phyloP scores from a whole-genome alignment of 1,140 invertebrate genomes.

The Sycophaga agraensis region DNA sequence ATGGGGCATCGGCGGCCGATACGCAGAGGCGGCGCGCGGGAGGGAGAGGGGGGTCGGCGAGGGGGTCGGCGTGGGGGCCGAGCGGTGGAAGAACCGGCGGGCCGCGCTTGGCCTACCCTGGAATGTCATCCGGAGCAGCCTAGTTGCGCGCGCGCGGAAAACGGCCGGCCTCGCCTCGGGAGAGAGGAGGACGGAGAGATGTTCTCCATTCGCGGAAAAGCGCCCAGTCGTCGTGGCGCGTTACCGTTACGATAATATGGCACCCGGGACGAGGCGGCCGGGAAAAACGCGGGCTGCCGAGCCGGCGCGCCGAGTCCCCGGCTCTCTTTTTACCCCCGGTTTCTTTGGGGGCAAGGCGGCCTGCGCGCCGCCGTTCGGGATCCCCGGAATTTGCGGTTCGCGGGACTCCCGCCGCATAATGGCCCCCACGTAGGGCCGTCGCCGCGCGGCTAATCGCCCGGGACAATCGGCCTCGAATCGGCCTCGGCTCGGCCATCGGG shows the following conservation, averaged over 20 bases:
- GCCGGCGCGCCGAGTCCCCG: too few species aligned
- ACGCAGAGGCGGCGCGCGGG: neutral
- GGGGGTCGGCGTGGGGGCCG: neutral
- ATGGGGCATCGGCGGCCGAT: neutral
- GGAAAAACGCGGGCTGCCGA: neutral
- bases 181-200: neutral
- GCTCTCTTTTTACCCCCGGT: too few species aligned
- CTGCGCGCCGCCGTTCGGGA: too few species aligned
- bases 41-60: neutral
- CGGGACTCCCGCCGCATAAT: too few species aligned
- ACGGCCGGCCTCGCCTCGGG: neutral
- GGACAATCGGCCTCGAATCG: too few species aligned
- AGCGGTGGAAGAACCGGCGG: neutral
- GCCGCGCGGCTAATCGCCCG: too few species aligned
- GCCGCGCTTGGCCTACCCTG: constrained; percentile 3
- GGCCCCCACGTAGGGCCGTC: too few species aligned
- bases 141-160: constrained; percentile 2
- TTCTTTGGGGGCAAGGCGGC: too few species aligned
- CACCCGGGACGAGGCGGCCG: neutral
- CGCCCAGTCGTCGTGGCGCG: neutral
- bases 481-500: too few species aligned
- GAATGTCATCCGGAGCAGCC: constrained; percentile 22
- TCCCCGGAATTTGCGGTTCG: too few species aligned
- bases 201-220: constrained; percentile 23
- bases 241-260: constrained; percentile 27